Percentiles rank a stretch among this genome's conserved stretches.
Evolutionary conservation across 64 coral and sea anemone genomes (phyloP).

Genomic region (Acropora yongei): DNA sequence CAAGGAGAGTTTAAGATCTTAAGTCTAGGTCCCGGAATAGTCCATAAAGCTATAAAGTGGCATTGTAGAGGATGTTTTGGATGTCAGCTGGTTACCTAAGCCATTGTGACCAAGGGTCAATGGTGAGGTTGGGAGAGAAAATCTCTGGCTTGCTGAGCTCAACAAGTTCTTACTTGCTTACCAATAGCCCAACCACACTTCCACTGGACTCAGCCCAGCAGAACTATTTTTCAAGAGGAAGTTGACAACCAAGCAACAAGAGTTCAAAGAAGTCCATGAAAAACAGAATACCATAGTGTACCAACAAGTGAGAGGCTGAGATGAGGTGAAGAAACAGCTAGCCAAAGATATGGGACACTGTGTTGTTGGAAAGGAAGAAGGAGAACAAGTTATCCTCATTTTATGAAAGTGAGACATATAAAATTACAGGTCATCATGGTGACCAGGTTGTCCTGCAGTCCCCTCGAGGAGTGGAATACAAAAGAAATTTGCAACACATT

Average conservation of each 20-base stretch:
- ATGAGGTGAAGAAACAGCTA: neutral
- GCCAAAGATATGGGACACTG: neutral
- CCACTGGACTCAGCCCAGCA: slow-evolving; percentile 28
- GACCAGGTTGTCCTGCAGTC: too few species aligned
- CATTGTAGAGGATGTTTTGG: slow-evolving; percentile 12
- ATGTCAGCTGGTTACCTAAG: slow-evolving; percentile 1
- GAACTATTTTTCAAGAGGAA: slow-evolving; percentile 15
- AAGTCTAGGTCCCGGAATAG: slow-evolving; percentile 58
- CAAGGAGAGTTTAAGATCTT: slow-evolving; percentile 35
- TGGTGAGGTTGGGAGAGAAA: neutral
- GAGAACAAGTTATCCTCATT: too few species aligned
- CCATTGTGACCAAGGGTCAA: too few species aligned
- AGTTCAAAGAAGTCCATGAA: slow-evolving; percentile 4
- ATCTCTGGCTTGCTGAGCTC: slow-evolving; percentile 16
- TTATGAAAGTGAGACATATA: too few species aligned
- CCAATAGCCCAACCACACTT: slow-evolving; percentile 17
- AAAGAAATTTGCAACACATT: neutral
- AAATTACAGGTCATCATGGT: too few species aligned
- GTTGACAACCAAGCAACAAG: slow-evolving; percentile 46
- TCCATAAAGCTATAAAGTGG: slow-evolving; percentile 14
- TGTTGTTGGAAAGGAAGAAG: too few species aligned
- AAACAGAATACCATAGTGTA: neutral
- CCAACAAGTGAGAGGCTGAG: neutral
- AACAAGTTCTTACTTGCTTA: slow-evolving; percentile 62
- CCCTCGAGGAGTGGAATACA: too few species aligned